Conservation (phyloP, 1,140 invertebrate species). For the Zaprionus nigranus region DNA sequence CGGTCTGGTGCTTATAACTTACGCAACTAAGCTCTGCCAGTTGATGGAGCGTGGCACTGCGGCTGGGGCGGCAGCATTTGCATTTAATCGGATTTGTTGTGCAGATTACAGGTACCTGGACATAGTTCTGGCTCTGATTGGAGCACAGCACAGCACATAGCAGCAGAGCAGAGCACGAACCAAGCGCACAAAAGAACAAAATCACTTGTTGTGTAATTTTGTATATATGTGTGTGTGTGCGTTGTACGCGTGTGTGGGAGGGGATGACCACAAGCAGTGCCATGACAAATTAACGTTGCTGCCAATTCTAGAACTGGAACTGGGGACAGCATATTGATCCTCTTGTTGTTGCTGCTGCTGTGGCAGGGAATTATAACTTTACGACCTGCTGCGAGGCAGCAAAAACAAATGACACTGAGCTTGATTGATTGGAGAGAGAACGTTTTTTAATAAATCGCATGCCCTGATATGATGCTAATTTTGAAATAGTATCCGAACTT, state of each 20-base stretch:
- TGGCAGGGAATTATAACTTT: slow-evolving; percentile 6
- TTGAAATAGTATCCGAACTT: not conserved
- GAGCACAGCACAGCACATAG: slow-evolving; percentile 16
- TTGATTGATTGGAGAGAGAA: not conserved
- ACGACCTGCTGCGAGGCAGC: slow-evolving; percentile 2
- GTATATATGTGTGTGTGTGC: slow-evolving; percentile 15
- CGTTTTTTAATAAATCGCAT: slow-evolving; percentile 1
- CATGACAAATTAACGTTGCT: slow-evolving; percentile 79
- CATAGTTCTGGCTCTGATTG: slow-evolving; percentile 38
- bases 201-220: slow-evolving; percentile 78
- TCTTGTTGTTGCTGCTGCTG: slow-evolving; percentile 35
- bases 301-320: slow-evolving; percentile 40
- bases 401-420: slow-evolving; percentile 8
- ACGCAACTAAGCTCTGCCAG: slow-evolving; percentile 75
- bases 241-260: slow-evolving; percentile 34
- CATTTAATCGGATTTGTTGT: slow-evolving; percentile 79
- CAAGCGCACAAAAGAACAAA: slow-evolving; percentile 39
- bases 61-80: slow-evolving; percentile 56
- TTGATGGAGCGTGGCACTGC: slow-evolving; percentile 9
- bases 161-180: not conserved
- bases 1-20: slow-evolving; percentile 63
- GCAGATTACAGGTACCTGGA: slow-evolving; percentile 72
- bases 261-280: slow-evolving; percentile 59
- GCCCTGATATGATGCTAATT: not conserved
- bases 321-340: slow-evolving; percentile 51